Base-by-base conservation (phyloP, 2,113 vertebrate species). In the Bubo blakistoni region DNA sequence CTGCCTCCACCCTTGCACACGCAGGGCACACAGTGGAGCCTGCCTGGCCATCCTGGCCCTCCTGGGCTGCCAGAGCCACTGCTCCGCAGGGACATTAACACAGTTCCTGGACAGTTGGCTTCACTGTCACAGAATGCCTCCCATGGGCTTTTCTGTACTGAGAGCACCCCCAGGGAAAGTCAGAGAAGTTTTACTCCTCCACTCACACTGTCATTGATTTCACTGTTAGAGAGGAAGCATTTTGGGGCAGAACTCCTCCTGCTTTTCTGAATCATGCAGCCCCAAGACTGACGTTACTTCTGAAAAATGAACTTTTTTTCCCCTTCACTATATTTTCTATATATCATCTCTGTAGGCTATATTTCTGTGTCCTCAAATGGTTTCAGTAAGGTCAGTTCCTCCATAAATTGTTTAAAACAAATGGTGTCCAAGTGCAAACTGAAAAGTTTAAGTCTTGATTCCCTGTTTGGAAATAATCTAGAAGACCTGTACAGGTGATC, bases 41-140 rank as follows among this genome's bases (percentile, higher is more conserved):
- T 72, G 16, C 16, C n/a, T 27, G 49, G 19, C 32, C 42, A 36
- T 62, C 44, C 32, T 6, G 6, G 38, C 10, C 14, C 54, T 63
- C 20, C 51, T 38, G 34, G 51, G 34, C 51, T 85, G 17, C 46
- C 24, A 40, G 36, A 73, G 24, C 21, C 42, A 7, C 25, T 18
- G 57, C 30, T 71, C 34, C 0, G 0, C 36, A 21, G 47, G 34
- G 25, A 27, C 2, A 1, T 19, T n/a, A 27, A 24, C 20, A 46
- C 20, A 51, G 42, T 26, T 70, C 34, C 6, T 40, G 49, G 13
- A 36, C 30, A 54, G 51, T 6, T 90, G 71, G 17, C 51, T 59
- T 84, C 55, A 58, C 58, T 16, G 11, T 36, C 82, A 94, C 18
- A 25, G 19, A 54, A 58, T 54, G 13, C 16, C 51, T 70, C 25